Base-by-base conservation (phyloP, 1,140 invertebrate genomes). In the Trichogramma pretiosum region DNA sequence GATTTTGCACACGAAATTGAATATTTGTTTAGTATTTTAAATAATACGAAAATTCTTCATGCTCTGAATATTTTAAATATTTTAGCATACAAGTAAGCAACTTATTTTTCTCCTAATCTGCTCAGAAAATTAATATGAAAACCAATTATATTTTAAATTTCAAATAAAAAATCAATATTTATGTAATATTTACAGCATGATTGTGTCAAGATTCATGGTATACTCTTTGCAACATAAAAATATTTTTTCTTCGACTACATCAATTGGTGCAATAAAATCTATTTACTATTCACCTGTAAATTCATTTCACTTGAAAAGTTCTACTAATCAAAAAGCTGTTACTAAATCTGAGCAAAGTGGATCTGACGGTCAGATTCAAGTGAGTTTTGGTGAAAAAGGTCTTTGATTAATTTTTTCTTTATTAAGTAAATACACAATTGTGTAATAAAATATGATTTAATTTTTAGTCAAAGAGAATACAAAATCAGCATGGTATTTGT, bases 401-500 rank as follows among this genome's bases (percentile, higher is more conserved):
- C 64, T 62, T 53, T 54, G 9, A 34, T 40, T 28, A 28, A 28
- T 28, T 5, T 28, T 34, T 46, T 24, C 10, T 9, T 36, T 33
- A 14, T 45, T 30, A 33, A 13, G 22, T 22, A 39, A 10, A 13
- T 11, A 46, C 19, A 44, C 24, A 11, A 42, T 7, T 30, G 7
- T 30, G 13, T 30, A 7, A 30, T 9, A 30, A 30, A 30, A 7
- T 30, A n/a, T 19, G 10, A 32, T 40, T 46, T 44, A 38, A 7
- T 41, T 64, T 63, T 43, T 44, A 78, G 87, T 92, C 2, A 92
- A 89, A 71, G 86, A 92, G 70, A 86, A 84, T 23, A 85, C 85
- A 19, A 89, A 90, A 65, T 90, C 88, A 53, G 82, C 77, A 28
- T 85, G 83, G 36, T 91, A 92, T 58, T 75, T 84, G 50, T 80